These are phyloP conservation scores for Chelmon rostratus DNA, from an alignment of 2,797 vertebrate species.

Conservation along the genomic window DNA sequence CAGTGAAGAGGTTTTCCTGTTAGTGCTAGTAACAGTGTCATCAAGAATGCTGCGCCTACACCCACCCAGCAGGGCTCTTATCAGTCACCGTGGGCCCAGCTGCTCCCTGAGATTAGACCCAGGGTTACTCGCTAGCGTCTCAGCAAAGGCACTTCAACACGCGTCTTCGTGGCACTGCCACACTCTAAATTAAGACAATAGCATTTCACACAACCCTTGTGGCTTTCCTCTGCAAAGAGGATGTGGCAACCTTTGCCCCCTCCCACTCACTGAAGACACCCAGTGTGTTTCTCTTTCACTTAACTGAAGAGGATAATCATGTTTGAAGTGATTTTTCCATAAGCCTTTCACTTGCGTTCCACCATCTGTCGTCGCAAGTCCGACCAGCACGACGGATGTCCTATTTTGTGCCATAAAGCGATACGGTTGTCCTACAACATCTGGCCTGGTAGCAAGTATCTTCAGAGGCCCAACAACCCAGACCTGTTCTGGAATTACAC, in stretches of 20 bases:
- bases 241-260: constrained; percentile 27
- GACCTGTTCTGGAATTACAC: not conserved
- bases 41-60: constrained; percentile 27
- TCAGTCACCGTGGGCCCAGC: constrained; percentile 66
- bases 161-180: not conserved
- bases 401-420: not conserved
- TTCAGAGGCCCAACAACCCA: not conserved
- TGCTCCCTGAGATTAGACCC: constrained; percentile 81
- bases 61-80: constrained; percentile 72
- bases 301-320: not conserved
- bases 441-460: not conserved
- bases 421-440: not conserved
- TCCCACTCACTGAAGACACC: not conserved
- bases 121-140: constrained; percentile 4
- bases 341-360: constrained; percentile 7
- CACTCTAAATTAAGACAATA: not conserved
- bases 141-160: not conserved
- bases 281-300: constrained; percentile 45
- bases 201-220: constrained; percentile 16
- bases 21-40: not conserved
- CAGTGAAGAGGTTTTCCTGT: constrained; percentile 2
- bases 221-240: constrained; percentile 40
- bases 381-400: not conserved
- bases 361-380: constrained; percentile 5
- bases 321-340: constrained; percentile 17